Conservation (phyloP, 2,797 vertebrate genomes). For the Pelodytes ibericus region DNA sequence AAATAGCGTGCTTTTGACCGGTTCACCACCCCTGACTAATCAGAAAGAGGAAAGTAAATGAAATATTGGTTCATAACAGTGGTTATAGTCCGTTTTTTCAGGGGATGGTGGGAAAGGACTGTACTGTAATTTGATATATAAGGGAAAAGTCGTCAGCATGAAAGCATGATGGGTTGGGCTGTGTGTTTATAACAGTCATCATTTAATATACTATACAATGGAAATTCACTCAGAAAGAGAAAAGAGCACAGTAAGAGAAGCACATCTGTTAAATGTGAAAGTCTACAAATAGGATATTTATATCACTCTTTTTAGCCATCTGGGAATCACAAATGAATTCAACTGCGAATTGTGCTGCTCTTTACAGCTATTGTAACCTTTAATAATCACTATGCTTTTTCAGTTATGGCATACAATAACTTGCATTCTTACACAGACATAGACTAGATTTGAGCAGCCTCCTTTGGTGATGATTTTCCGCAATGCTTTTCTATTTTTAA, state of each 20-base stretch:
- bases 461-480: not conserved
- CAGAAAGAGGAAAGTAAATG: too few species aligned
- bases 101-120: too few species aligned
- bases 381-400: slow-evolving; percentile 31
- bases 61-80: too few species aligned
- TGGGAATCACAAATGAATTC: slow-evolving; percentile 35
- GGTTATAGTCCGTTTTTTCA: too few species aligned
- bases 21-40: too few species aligned
- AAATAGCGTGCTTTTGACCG: too few species aligned
- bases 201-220: not conserved
- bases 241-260: slow-evolving; percentile 9
- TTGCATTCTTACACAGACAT: not conserved
- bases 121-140: too few species aligned
- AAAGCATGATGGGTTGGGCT: not conserved
- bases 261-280: slow-evolving; percentile 35
- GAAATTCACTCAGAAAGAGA: slow-evolving; percentile 3
- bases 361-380: slow-evolving; percentile 45
- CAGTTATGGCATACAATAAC: slow-evolving; percentile 18
- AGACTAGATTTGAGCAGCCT: not conserved
- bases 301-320: slow-evolving; percentile 25
- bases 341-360: slow-evolving; percentile 30
- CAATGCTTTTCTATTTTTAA: not conserved
- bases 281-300: slow-evolving; percentile 25
- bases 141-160: too few species aligned
- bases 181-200: not conserved